phyloP scores from a whole-genome alignment of 92 coral and sea anemone genomes.

The Zoanthus gigantus region DNA sequence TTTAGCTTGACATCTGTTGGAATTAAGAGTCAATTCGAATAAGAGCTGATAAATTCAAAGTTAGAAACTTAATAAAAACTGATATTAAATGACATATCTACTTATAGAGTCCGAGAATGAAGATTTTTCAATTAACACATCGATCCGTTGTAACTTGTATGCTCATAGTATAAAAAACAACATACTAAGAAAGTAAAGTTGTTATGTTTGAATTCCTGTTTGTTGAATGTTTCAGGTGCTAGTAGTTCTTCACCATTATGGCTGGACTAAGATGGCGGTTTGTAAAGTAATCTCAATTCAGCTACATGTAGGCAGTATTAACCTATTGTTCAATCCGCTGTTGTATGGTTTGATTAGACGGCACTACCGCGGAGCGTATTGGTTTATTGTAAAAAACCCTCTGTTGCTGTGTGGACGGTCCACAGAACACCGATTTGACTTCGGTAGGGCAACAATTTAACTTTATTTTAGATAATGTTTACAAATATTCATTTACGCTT shows the following conservation, averaged over 20 bases:
- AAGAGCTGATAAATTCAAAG: too few species aligned
- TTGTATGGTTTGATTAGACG: conserved; percentile 66
- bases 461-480: not conserved
- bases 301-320: conserved; percentile 58
- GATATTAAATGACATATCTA: too few species aligned
- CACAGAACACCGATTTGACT: conserved; percentile 59
- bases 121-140: too few species aligned
- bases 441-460: conserved; percentile 50
- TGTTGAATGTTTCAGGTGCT: conserved; percentile 28
- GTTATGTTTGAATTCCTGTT: not conserved
- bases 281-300: conserved; percentile 52
- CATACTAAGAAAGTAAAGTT: not conserved
- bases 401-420: conserved; percentile 55
- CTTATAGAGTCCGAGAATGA: too few species aligned
- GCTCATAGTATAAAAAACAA: too few species aligned
- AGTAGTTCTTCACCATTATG: conserved; percentile 60
- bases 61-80: too few species aligned
- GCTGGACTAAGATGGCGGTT: conserved; percentile 47
- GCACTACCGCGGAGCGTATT: conserved; percentile 70
- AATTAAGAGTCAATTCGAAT: too few species aligned
- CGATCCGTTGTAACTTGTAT: too few species aligned
- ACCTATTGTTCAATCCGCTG: conserved; percentile 67
- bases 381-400: conserved; percentile 71
- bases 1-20: too few species aligned
- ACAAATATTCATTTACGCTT: too few species aligned